Evolutionary conservation across 1,140 invertebrate genomes (phyloP).

Genomic region (Capitella teleta): DNA sequence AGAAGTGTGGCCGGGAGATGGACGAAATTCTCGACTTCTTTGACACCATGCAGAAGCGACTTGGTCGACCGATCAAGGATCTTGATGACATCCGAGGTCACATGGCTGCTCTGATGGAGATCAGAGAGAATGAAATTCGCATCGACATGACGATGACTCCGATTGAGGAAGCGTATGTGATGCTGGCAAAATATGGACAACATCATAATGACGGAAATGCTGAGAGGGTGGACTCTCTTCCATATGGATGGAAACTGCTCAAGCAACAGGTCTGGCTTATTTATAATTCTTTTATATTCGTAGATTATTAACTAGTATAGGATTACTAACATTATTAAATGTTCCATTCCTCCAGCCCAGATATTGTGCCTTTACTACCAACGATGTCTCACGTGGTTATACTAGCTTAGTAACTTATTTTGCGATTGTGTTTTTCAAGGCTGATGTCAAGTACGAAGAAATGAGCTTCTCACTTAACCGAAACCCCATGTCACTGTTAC

Average conservation of each 20-base stretch:
- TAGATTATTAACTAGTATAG: too few species aligned
- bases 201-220: constrained; percentile 79
- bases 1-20: constrained; percentile 87
- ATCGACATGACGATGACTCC: constrained; percentile 88
- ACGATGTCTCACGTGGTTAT: too few species aligned
- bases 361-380: too few species aligned
- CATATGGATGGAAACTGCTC: constrained; percentile 76
- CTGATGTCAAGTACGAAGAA: too few species aligned
- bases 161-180: constrained; percentile 89
- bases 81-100: constrained; percentile 84
- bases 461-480: too few species aligned
- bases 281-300: not conserved
- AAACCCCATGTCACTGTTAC: too few species aligned
- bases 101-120: constrained; percentile 86
- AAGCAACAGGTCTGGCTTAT: constrained; percentile 44
- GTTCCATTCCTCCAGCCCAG: too few species aligned
- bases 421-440: too few species aligned
- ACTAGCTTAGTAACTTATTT: too few species aligned
- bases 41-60: constrained; percentile 35
- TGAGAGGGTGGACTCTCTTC: constrained; percentile 81
- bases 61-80: constrained; percentile 67
- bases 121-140: constrained; percentile 85
- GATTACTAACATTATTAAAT: too few species aligned
- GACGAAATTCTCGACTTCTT: constrained; percentile 48
- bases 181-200: constrained; percentile 75